These are phyloP conservation scores for Cataglyphis rosenhaueri DNA, from an alignment of 2,888 invertebrate species.

Conservation along the genomic window DNA sequence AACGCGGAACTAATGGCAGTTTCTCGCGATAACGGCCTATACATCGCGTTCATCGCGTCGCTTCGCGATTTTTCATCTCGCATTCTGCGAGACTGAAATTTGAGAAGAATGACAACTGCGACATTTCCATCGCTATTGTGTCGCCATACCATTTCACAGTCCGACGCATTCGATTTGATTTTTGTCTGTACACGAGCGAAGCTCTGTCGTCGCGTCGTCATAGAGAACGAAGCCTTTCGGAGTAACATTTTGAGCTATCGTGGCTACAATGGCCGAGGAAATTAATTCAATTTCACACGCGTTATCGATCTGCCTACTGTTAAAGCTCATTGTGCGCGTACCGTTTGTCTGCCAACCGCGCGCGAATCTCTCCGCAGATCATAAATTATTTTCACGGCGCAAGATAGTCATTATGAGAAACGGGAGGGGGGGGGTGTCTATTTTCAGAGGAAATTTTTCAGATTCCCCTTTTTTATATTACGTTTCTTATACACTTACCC, in stretches of 20 bases:
- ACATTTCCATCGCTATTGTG: slow-evolving; percentile 12
- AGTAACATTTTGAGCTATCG: slow-evolving; percentile 1
- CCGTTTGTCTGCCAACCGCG: not conserved
- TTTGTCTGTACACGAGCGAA: not conserved
- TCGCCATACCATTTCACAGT: not conserved
- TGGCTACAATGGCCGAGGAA: slow-evolving; percentile 42
- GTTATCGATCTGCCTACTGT: slow-evolving; percentile 16
- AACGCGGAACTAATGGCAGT: not conserved
- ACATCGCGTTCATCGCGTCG: not conserved
- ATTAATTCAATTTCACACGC: slow-evolving; percentile 39
- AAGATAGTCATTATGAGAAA: not conserved
- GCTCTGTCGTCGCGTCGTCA: not conserved
- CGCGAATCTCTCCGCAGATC: not conserved
- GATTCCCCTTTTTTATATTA: not conserved
- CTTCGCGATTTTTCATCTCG: slow-evolving; percentile 20
- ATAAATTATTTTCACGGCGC: slow-evolving; percentile 4
- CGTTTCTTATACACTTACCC: slow-evolving; percentile 76
- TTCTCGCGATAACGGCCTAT: not conserved
- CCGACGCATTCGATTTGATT: slow-evolving; percentile 1
- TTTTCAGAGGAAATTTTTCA: not conserved
- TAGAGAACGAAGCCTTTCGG: slow-evolving; percentile 7
- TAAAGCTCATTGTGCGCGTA: slow-evolving; percentile 2
- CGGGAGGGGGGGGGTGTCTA: not conserved
- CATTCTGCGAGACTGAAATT: slow-evolving; percentile 20
- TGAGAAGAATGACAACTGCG: slow-evolving; percentile 5